These are phyloP conservation scores for Tipula unca DNA, from an alignment of 2,888 invertebrate species.

Conservation along the genomic window DNA sequence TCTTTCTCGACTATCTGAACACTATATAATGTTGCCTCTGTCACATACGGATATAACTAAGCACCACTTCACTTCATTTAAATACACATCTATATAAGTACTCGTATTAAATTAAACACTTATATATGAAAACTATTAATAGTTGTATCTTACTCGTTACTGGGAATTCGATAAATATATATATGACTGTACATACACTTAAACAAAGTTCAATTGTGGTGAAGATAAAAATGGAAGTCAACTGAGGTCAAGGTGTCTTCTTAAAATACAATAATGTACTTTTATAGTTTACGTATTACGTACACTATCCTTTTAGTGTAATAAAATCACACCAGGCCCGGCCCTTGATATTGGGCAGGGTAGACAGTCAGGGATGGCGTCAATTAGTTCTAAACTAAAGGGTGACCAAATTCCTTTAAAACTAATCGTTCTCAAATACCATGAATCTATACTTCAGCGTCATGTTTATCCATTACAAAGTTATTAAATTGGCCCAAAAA, in stretches of 20 bases:
- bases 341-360: too few species aligned
- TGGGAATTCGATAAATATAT: not conserved
- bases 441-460: too few species aligned
- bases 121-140: not conserved
- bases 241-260: not conserved
- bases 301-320: not conserved
- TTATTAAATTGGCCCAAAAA: too few species aligned
- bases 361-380: too few species aligned
- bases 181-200: not conserved
- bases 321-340: too few species aligned
- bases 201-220: not conserved
- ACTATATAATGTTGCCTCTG: not conserved
- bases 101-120: not conserved
- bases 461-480: too few species aligned
- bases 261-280: not conserved
- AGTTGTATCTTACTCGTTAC: not conserved
- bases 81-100: not conserved
- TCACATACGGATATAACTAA: not conserved
- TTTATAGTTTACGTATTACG: not conserved
- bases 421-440: too few species aligned
- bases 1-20: too few species aligned
- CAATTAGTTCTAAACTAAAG: too few species aligned
- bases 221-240: not conserved
- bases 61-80: not conserved
- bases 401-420: too few species aligned